Evolutionary conservation across 2,797 vertebrate species (phyloP).

Genomic region (Danionella dracula): DNA sequence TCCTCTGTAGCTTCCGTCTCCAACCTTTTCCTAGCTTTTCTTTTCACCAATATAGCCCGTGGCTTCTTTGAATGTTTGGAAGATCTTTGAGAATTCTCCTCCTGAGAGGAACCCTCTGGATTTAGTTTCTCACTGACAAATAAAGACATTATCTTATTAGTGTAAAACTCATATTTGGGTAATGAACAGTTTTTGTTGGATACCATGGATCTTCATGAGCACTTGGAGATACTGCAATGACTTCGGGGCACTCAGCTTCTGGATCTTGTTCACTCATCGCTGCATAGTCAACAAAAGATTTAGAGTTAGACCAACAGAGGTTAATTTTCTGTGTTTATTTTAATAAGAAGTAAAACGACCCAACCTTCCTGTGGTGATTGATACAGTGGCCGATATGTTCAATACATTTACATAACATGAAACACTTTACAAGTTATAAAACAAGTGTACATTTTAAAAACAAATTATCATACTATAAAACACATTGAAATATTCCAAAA

Average conservation of each 20-base stretch:
- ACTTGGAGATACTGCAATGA: neutral
- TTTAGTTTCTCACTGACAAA: too few relatives aligned
- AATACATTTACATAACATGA: too few relatives aligned
- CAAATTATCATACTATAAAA: too few relatives aligned
- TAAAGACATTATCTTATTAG: too few relatives aligned
- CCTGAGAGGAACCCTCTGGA: too few relatives aligned
- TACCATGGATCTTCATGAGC: constrained; percentile 3
- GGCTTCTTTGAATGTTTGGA: constrained; percentile 20
- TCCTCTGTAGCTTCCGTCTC: constrained; percentile 4
- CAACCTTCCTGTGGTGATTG: neutral
- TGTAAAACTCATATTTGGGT: too few relatives aligned
- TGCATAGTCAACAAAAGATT: neutral
- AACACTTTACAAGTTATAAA: too few relatives aligned
- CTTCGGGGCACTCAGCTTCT: neutral
- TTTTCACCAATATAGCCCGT: constrained; percentile 11
- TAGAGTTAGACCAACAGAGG: neutral
- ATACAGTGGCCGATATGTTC: too few relatives aligned
- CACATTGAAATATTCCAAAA: too few relatives aligned
- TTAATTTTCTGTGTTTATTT: neutral
- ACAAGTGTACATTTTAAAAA: too few relatives aligned
- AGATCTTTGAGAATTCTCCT: too few relatives aligned
- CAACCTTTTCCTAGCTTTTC: neutral
- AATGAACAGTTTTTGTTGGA: too few relatives aligned
- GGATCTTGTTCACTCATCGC: neutral
- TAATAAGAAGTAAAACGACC: neutral